phyloP scores from a whole-genome alignment of 2,888 invertebrate genomes.

The Monoplex corrugatus region DNA sequence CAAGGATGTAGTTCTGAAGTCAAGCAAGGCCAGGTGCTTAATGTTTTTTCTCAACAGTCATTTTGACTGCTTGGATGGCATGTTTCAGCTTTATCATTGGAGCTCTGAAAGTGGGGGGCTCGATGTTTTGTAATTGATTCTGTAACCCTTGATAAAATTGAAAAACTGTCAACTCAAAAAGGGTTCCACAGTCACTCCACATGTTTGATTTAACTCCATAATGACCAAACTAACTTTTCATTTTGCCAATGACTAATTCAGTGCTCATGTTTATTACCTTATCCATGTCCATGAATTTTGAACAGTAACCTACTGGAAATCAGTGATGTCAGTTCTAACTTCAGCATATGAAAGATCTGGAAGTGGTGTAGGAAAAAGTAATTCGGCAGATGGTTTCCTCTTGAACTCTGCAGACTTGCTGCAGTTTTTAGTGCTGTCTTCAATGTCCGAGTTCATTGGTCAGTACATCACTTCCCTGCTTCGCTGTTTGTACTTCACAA shows the following conservation, averaged over 20 bases:
- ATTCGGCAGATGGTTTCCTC: background rate
- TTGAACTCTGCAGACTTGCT: background rate
- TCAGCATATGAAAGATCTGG: background rate
- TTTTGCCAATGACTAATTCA: background rate
- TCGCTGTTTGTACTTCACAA: background rate
- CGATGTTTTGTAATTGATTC: background rate
- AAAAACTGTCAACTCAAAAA: background rate
- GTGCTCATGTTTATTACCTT: background rate
- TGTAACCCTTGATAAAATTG: background rate
- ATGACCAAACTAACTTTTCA: background rate
- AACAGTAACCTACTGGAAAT: background rate
- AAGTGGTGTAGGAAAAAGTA: background rate
- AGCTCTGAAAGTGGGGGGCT: background rate
- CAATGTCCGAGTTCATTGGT: background rate
- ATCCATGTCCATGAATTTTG: background rate
- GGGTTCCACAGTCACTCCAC: background rate
- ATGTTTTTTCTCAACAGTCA: background rate
- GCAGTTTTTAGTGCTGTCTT: background rate
- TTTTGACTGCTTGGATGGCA: background rate
- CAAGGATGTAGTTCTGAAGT: background rate
- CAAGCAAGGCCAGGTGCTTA: background rate
- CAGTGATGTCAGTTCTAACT: background rate
- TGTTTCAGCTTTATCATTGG: background rate
- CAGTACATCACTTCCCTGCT: background rate
- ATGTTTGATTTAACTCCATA: background rate